Base-by-base conservation (phyloP, 2,113 vertebrate species). In the Formicarius rufipectus region DNA sequence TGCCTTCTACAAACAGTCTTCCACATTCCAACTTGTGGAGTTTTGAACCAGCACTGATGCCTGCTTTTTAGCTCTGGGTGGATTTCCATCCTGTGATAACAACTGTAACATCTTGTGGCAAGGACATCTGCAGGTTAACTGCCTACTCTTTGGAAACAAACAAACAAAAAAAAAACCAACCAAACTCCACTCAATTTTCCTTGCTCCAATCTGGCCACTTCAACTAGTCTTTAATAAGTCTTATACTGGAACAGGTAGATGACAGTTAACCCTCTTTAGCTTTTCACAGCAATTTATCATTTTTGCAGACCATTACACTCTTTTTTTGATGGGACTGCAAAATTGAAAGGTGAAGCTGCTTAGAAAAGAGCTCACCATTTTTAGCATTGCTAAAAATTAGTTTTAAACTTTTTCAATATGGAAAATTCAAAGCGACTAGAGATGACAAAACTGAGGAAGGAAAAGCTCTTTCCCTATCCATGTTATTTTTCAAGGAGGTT, bases 141-240 rank as follows among this genome's bases (percentile, higher is more conserved):
- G n/a, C 39, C 22, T 7, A 40, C 5, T 21, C 9, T 17, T 39
- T 37, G 31, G 24, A 37, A 88, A 77, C 14, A 78, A 58, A n/a
- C n/a, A n/a, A n/a, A n/a, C n/a, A n/a, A n/a, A n/a, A 80, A 40
- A 47, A 24, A 1, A 5, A 4, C 0, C 33, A 68, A 74, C 42
- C 17, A 72, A 55, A 13, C 19, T 5, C 17, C 27, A 37, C 9
- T 11, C 55, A 47, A 19, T 47, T 55, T 17, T 62, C 4, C 73
- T 44, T 81, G 31, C 23, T 80, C 7, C 47, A 17, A 60, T 53
- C 37, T 53, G 49, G 17, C 13, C n/a, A 45, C 19, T 81, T 90
- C 53, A 81, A 6, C 14, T 53, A 37, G 15, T 62, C 77, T 84
- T 55, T 40, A 60, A 33, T 15, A 90, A 80, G 25, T 35, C n/a